Conservation (phyloP, 2,797 vertebrate genomes). For the Rhinichthys osculus region DNA sequence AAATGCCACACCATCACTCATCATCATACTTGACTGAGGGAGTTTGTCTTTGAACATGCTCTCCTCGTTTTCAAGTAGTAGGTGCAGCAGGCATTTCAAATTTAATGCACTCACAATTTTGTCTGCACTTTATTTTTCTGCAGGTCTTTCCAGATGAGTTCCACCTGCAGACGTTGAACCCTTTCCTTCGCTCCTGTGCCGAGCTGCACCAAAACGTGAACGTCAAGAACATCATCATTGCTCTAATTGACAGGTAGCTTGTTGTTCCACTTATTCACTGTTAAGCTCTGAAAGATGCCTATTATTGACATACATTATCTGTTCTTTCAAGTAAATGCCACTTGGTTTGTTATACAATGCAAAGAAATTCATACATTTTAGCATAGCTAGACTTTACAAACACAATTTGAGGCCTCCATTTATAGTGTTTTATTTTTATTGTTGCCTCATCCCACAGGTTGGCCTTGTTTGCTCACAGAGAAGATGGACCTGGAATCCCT, state of each 20-base stretch:
- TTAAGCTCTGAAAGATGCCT: not conserved
- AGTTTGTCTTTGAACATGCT: not conserved
- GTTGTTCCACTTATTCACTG: not conserved
- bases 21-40: not conserved
- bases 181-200: slow-evolving; percentile 95
- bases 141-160: slow-evolving; percentile 99
- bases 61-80: not conserved
- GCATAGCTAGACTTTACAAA: not conserved
- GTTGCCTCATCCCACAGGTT: slow-evolving; percentile 76
- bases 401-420: not conserved
- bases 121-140: slow-evolving; percentile 16
- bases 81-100: not conserved
- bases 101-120: not conserved
- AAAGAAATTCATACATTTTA: not conserved
- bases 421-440: not conserved
- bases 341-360: not conserved
- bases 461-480: slow-evolving; percentile 96
- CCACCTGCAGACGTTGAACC: slow-evolving; percentile 97
- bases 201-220: slow-evolving; percentile 98
- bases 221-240: slow-evolving; percentile 99
- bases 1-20: not conserved
- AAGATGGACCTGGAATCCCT: slow-evolving; percentile 98
- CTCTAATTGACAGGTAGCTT: slow-evolving; percentile 94
- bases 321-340: not conserved
- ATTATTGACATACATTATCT: not conserved